Conservation (phyloP, 1,140 invertebrate genomes). For the Ganaspis sp. region DNA sequence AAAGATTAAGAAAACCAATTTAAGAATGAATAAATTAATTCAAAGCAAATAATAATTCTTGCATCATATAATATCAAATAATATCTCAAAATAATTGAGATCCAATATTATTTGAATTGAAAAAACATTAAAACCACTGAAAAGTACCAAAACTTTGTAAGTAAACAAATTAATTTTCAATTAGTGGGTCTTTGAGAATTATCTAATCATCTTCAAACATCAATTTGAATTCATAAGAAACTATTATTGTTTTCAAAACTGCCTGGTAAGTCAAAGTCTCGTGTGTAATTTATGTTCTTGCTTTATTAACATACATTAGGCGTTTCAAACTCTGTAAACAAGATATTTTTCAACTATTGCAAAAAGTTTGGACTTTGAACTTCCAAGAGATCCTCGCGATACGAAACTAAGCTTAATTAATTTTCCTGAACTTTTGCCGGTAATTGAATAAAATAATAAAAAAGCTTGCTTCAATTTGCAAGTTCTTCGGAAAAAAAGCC, state of each 20-base stretch:
- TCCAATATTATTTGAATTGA: too few relatives aligned
- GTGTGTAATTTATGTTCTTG: not conserved
- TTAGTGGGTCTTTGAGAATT: not conserved
- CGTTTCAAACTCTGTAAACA: not conserved
- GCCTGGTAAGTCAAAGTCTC: not conserved
- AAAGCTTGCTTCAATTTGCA: too few relatives aligned
- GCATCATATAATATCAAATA: too few relatives aligned
- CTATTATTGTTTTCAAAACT: not conserved
- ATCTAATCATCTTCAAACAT: not conserved
- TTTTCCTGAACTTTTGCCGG: too few relatives aligned
- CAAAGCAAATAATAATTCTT: too few relatives aligned
- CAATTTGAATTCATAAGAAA: not conserved
- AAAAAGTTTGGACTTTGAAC: conserved; percentile 2
- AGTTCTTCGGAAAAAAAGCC: too few relatives aligned
- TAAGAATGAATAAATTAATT: too few relatives aligned
- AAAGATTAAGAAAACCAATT: too few relatives aligned
- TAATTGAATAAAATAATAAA: too few relatives aligned
- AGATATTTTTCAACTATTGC: not conserved
- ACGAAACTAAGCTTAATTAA: too few relatives aligned
- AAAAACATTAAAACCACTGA: not conserved
- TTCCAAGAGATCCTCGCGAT: not conserved
- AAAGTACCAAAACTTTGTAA: not conserved
- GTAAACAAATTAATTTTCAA: not conserved
- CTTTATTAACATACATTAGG: not conserved
- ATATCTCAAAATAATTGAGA: too few relatives aligned